Evolutionary conservation across 2,113 vertebrate genomes (phyloP).

Genomic region (Crotalus tigris): DNA sequence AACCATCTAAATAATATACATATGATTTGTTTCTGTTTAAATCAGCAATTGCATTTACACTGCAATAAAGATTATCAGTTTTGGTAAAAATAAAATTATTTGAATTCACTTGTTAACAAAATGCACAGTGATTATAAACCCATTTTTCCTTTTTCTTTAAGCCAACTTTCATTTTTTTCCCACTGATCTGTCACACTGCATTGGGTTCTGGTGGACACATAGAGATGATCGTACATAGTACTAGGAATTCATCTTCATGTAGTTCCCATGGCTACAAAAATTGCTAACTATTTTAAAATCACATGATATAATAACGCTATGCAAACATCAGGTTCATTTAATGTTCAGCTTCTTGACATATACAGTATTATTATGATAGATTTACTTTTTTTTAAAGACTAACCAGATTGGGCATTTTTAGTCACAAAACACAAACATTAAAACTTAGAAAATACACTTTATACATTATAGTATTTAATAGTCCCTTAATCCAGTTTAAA

Average conservation of each 20-base stretch:
- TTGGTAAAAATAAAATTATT: constrained; percentile 77
- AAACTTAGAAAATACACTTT: constrained; percentile 59
- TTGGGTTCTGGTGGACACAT: constrained; percentile 35
- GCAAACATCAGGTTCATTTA: constrained; percentile 62
- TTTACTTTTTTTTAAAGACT: constrained; percentile 49
- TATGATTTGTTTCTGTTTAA: constrained; percentile 30
- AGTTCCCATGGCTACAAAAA: constrained; percentile 48
- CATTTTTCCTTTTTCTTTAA: constrained; percentile 53
- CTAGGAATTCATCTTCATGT: constrained; percentile 32
- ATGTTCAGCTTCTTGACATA: constrained; percentile 58
- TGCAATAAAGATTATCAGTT: constrained; percentile 63
- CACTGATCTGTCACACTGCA: constrained; percentile 49
- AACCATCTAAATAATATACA: constrained; percentile 65
- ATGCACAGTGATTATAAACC: constrained; percentile 79
- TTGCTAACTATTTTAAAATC: constrained; percentile 54
- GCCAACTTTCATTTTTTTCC: constrained; percentile 43
- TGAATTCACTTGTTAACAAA: constrained; percentile 73
- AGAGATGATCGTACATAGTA: constrained; percentile 49
- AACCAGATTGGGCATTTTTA: constrained; percentile 61
- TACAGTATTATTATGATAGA: constrained; percentile 47
- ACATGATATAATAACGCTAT: constrained; percentile 52
- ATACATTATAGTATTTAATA: constrained; percentile 31
- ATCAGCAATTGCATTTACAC: constrained; percentile 64
- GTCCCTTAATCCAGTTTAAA: background rate
- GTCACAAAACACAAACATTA: constrained; percentile 60